phyloP scores from a whole-genome alignment of 35 echinoderm and acorn worm genomes.

The Heliocidaris erythrogramma region DNA sequence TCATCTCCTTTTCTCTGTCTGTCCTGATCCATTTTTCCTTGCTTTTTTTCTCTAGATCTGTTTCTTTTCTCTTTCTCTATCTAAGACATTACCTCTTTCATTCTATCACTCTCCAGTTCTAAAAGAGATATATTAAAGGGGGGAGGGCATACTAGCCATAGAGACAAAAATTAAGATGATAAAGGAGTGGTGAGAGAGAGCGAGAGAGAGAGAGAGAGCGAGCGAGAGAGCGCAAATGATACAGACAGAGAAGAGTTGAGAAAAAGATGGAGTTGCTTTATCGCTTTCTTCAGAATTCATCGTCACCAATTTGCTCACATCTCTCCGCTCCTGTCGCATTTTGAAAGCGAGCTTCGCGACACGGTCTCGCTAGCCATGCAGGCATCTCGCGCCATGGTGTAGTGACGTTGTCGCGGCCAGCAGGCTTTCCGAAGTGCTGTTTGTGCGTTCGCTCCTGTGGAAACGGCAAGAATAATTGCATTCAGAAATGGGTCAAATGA shows the following conservation, averaged over 20 bases:
- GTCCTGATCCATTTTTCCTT: background rate
- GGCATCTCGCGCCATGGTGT: background rate
- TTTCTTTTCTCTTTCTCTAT: background rate
- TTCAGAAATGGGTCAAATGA: background rate
- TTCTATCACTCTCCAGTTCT: too few relatives aligned
- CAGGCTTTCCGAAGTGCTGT: background rate
- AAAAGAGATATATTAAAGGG: too few relatives aligned
- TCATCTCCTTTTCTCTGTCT: background rate
- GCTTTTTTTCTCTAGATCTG: background rate
- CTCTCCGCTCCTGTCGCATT: too few relatives aligned
- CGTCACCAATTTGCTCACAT: background rate
- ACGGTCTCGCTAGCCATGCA: background rate
- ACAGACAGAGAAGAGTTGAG: too few relatives aligned
- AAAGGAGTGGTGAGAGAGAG: too few relatives aligned
- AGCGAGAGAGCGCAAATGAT: too few relatives aligned
- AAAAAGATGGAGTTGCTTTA: too few relatives aligned
- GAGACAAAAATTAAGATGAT: too few relatives aligned
- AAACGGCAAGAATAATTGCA: slow-evolving; percentile 17
- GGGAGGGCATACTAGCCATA: too few relatives aligned
- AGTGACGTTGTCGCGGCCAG: background rate
- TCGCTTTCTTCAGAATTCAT: background rate
- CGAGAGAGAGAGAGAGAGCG: too few relatives aligned
- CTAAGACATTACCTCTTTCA: background rate
- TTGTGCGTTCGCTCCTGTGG: background rate
- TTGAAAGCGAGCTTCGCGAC: background rate